Evolutionary conservation across 2,113 vertebrate genomes (phyloP), one percentile per base, ranked within the genome.

Genomic region (Chaetorhynchus papuensis): DNA sequence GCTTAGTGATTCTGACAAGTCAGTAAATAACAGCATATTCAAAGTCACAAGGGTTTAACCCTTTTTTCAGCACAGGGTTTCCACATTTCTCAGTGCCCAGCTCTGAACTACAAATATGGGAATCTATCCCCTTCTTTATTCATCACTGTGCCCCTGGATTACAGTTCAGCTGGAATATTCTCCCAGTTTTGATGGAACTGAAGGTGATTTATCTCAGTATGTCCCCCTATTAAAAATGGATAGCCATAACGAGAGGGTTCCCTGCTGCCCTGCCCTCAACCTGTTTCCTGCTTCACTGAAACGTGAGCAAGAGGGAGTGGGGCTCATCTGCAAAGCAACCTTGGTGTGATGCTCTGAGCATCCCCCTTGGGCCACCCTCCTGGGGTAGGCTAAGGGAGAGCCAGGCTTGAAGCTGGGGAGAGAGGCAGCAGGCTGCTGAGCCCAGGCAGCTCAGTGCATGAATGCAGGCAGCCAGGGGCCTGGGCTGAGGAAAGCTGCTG

Each of bases 281-380:
- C 44, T 60, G 28, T 90, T 78, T 53, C 44, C 56, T 50, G 74
- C 65, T 78, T 75, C 13, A 11, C 78, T 2, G 5, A 90, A 59
- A 49, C 9, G 1, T 35, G 56, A 31, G n/a, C 11, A 26, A 71
- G 33, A 59, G 9, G 21, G 57, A 64, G 15, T 0, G 0, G 10
- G 35, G 9, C 49, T 93, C 19, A 52, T 61, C 37, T 80, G 45
- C 68, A 56, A 54, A 56, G 41, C 77, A n/a, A 3, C 37, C 28
- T 70, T 16, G 11, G 11, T 35, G n/a, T 61, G 61, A 35, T 41
- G 30, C 30, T 76, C n/a, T 54, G 70, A 61, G 47, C 45, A 75
- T 53, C 45, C 54, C 27, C 19, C n/a, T n/a, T 28, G 61, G 56
- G n/a, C 14, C 45, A 33, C 11, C 14, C 14, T 82, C 37, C 59